These are phyloP conservation scores for Melanogrammus aeglefinus DNA, from an alignment of 2,797 vertebrate genomes.

Conservation along the genomic window DNA sequence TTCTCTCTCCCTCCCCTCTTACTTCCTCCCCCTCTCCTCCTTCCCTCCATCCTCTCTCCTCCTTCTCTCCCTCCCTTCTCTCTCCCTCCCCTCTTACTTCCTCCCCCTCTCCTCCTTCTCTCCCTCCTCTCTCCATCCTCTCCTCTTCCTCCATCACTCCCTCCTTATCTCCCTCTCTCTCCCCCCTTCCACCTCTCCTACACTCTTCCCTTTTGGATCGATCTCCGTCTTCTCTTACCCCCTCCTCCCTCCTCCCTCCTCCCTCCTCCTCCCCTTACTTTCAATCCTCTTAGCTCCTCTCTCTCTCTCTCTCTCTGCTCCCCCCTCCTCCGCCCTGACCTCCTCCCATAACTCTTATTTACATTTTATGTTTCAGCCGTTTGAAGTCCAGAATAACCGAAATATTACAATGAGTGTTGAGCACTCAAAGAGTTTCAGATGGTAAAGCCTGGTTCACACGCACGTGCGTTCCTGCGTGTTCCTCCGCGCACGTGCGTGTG, in stretches of 20 bases:
- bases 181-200: neutral
- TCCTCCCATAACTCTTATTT: neutral
- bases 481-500: neutral
- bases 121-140: conserved; percentile 12
- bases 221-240: neutral
- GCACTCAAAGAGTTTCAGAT: neutral
- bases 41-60: neutral
- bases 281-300: neutral
- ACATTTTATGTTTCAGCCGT: neutral
- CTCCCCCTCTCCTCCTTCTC: neutral
- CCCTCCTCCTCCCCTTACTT: neutral
- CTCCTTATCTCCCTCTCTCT: neutral
- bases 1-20: neutral
- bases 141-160: conserved; percentile 32
- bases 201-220: neutral
- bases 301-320: neutral
- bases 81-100: neutral
- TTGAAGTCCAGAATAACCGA: neutral
- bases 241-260: neutral
- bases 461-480: neutral
- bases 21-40: neutral
- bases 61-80: neutral
- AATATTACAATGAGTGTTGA: neutral
- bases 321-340: neutral
- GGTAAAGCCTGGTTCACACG: neutral